Evolutionary conservation across 2,113 vertebrate genomes (phyloP).

Genomic region (Bolborhynchus lineola): DNA sequence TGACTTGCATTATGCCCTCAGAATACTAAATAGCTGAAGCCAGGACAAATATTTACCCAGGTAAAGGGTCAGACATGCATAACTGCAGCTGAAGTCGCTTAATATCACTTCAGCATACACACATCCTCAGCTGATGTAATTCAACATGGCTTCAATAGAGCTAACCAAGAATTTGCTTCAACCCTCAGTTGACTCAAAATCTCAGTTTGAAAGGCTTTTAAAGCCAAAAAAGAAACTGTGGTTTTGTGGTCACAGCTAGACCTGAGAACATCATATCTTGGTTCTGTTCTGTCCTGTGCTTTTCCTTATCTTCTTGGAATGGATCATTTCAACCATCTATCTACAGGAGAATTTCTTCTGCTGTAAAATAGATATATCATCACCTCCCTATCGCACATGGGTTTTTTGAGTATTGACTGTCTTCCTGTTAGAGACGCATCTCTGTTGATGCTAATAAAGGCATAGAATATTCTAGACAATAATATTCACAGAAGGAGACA

Average conservation of each 20-base stretch:
- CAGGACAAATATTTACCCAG: not conserved
- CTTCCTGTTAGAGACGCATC: not conserved
- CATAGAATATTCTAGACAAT: not conserved
- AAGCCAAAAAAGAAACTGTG: not conserved
- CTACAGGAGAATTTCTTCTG: not conserved
- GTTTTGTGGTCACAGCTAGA: constrained; percentile 13
- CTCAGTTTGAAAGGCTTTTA: not conserved
- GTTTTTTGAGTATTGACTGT: not conserved
- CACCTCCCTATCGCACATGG: not conserved
- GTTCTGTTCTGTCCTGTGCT: not conserved
- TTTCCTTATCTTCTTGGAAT: not conserved
- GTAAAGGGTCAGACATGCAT: not conserved
- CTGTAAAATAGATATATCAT: not conserved
- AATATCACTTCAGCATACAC: not conserved
- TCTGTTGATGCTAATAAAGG: not conserved
- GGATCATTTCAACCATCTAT: not conserved
- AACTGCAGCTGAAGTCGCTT: not conserved
- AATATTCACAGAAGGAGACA: not conserved
- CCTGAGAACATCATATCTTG: not conserved
- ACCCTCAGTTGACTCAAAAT: not conserved
- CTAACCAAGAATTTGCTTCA: not conserved
- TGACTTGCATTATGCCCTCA: not conserved
- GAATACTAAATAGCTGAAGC: not conserved
- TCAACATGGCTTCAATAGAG: not conserved
- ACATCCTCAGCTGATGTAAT: not conserved